Base-by-base conservation (phyloP, 2,797 vertebrate species). In the Mormyrops boulengeri region DNA sequence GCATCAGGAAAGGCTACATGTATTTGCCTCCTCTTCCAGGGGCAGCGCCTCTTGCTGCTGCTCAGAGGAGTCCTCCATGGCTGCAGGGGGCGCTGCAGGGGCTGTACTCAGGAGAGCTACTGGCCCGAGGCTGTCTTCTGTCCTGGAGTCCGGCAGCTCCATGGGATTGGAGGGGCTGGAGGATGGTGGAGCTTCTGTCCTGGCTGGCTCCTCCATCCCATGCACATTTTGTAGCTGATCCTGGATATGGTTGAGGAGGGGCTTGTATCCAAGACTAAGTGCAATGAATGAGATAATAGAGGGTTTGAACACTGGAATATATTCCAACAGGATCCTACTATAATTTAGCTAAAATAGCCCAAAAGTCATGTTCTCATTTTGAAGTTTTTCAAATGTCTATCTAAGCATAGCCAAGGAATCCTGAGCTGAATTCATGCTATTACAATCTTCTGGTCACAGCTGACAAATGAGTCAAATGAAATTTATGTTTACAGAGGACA, bases 231-330 rank as follows among this genome's bases (percentile, higher is more conserved):
- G 97, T 26, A 99, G 96, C 91, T 98, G 97, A 12, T 98, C 97
- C 92, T 97, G 97, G 93, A 99, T 97, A 94, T 98, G 93, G 93
- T 95, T 97, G 92, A 99, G 95, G 94, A 99, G 98, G 87, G 98
- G 97, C 96, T 98, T 99, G 94, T 99, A 99, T 90, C 98, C 98
- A 92, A 97, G 96, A 93, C 98, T 99, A 94, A 38, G 77, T 53
- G 85, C 38, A 49, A 34, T 17, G 11, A 47, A n/a, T 69, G 22
- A 69, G 86, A 22, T 26, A 26, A 19, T 5, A 30, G 82, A 22
- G 55, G 82, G 82, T 82, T 85, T 85, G 49, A 52, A 30, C 82
- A 34, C 5, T 38, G 22, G 1, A 44, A 38, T 30, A 87, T 57
- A 41, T 44, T 60, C 47, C 19, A 26, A 11, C 22, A 85, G 47